phyloP scores from a whole-genome alignment of 2,113 vertebrate species.

The Porphyrio hochstetteri region DNA sequence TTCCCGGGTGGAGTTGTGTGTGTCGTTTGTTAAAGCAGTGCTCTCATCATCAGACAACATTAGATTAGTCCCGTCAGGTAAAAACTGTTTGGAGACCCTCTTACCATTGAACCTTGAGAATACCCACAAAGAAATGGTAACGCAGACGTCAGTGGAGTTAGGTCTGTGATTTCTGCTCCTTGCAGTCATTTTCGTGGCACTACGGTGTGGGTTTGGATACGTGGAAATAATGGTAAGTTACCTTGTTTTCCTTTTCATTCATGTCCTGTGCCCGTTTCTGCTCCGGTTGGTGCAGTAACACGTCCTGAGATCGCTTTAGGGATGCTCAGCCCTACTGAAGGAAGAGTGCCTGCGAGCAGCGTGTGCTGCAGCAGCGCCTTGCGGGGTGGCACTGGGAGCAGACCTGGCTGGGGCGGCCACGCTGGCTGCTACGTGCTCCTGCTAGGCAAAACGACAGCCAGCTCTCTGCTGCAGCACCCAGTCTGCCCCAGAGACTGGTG shows the following conservation, averaged over 20 bases:
- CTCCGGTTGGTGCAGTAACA: not conserved
- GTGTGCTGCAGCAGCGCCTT: fast-evolving
- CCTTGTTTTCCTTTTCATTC: not conserved
- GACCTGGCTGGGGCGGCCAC: fast-evolving
- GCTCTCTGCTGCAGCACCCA: not conserved
- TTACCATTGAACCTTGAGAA: not conserved
- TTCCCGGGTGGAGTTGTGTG: not conserved
- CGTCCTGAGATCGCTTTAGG: not conserved
- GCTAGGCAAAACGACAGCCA: not conserved
- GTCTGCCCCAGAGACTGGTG: too few species aligned
- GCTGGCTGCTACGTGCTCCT: not conserved
- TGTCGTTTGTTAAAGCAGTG: not conserved
- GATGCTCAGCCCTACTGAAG: fast-evolving
- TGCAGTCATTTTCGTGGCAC: not conserved
- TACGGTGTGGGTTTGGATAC: not conserved
- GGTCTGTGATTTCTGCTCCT: not conserved
- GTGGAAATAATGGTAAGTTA: too few species aligned
- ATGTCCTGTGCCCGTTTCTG: fast-evolving
- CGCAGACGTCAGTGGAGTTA: not conserved
- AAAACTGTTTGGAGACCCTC: not conserved
- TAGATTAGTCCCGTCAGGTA: not conserved
- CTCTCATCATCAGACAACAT: not conserved
- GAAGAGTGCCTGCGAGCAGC: not conserved
- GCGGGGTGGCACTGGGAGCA: not conserved
- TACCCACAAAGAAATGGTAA: not conserved